These are phyloP conservation scores for Drosophila neocordata DNA, from an alignment of 1,140 invertebrate genomes.

Conservation along the genomic window DNA sequence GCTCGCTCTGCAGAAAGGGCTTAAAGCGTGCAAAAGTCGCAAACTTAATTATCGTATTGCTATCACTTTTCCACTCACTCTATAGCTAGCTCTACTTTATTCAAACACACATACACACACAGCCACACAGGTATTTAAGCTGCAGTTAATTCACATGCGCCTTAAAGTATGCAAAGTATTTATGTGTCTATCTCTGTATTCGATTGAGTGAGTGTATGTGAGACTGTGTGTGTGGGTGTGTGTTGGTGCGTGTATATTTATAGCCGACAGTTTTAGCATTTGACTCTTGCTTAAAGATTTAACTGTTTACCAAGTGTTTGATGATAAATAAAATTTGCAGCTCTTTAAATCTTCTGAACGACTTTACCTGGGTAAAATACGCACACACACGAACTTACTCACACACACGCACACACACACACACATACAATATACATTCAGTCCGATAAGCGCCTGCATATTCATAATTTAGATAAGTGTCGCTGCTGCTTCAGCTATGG, in stretches of 20 bases:
- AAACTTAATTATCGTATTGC: conserved; percentile 53
- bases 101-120: no score
- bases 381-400: background rate
- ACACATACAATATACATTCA: conserved; percentile 6
- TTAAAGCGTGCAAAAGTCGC: conserved; percentile 52
- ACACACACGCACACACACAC: conserved; percentile 3
- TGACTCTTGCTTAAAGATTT: conserved; percentile 35
- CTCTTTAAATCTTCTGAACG: conserved; percentile 54
- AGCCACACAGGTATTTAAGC: conserved; percentile 26
- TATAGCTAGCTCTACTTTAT: background rate
- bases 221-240: background rate
- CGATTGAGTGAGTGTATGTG: background rate
- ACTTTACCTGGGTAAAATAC: conserved; percentile 5
- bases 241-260: conserved; percentile 15
- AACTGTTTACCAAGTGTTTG: conserved; percentile 33
- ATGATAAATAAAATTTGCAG: conserved; percentile 70
- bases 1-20: conserved; percentile 21
- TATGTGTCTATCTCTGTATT: background rate
- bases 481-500: conserved; percentile 19
- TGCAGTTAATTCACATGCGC: conserved; percentile 39
- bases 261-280: conserved; percentile 13
- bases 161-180: conserved; percentile 32
- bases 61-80: background rate
- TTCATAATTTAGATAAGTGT: conserved; percentile 76
- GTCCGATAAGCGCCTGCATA: conserved; percentile 74